Base-by-base conservation (phyloP, 2,113 vertebrate species). In the Platanista minor region DNA sequence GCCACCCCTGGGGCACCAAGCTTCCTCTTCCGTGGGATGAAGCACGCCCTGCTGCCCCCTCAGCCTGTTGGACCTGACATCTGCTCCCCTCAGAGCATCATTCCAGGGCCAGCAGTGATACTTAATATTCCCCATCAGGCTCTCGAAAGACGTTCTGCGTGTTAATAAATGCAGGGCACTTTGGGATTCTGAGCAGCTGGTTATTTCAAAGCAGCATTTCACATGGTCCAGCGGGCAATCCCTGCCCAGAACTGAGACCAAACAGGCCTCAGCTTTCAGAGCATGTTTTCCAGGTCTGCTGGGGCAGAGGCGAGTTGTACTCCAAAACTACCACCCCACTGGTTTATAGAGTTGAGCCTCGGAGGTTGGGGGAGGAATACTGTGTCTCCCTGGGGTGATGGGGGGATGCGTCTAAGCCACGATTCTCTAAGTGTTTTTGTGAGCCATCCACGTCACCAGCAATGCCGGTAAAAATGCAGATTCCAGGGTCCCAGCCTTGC, bases 101-200 rank as follows among this genome's bases (percentile, higher is more conserved):
- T 88, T 95, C 96, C 87, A 20, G 90, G 95, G 90, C 95, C 62
- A 62, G 95, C 49, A 59, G 80, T 20, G n/a, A 91, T 52, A 92
- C 87, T 98, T 97, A 95, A 97, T 95, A 97, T 97, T 98, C 97
- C 95, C 97, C 88, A 57, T 92, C 96, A 96, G 90, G 39, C 95
- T 96, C 94, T 97, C 71, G 17, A 81, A 98, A 95, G 96, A 97
- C 12, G 29, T 46, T 96, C 97, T 62, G 92, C 54, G 29, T 97
- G 87, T 80, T 98, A 97, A 98, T 97, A 96, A 95, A 98, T 96
- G 88, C 96, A 90, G 96, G 97, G 94, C 84, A 33, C 95, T 91
- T 93, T 91, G 88, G 61, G 96, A 94, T 97, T 95, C 92, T 94
- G 92, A 90, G 62, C 95, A 75, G 84, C 67, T 78, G 94, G n/a